phyloP scores from a whole-genome alignment of 64 coral and sea anemone species.

The Acropora tenuis region DNA sequence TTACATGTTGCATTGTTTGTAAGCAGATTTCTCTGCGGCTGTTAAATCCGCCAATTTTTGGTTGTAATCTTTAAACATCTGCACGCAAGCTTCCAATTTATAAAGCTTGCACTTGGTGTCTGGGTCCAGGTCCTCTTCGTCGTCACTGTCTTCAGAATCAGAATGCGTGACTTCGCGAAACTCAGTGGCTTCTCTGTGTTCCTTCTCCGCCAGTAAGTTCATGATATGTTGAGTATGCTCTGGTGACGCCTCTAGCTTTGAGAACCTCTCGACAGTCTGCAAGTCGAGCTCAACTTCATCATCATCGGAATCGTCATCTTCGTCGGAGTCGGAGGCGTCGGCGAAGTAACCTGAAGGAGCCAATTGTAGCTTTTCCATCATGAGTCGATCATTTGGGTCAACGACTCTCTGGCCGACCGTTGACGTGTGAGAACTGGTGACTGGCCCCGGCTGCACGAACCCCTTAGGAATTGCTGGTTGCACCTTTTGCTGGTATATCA shows the following conservation, averaged over 20 bases:
- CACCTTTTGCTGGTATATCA: background rate
- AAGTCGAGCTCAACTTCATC: slow-evolving; percentile 10
- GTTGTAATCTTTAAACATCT: background rate
- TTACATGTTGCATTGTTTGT: too few relatives aligned
- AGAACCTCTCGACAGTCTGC: background rate
- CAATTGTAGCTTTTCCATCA: background rate
- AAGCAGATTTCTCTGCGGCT: background rate
- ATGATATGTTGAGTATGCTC: slow-evolving; percentile 6
- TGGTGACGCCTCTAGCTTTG: background rate
- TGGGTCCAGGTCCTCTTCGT: background rate
- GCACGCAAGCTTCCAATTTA: background rate
- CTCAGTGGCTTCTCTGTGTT: background rate
- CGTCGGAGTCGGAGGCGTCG: background rate
- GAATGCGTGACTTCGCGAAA: background rate
- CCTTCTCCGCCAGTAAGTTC: slow-evolving; percentile 3
- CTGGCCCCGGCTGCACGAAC: background rate
- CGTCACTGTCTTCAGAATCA: background rate
- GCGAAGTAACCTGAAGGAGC: background rate
- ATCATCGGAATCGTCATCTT: background rate
- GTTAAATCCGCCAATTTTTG: background rate
- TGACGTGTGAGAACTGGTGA: background rate
- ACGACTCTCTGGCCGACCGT: too few relatives aligned
- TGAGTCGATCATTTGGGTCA: background rate
- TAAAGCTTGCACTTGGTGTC: background rate
- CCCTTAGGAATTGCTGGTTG: background rate